Base-by-base conservation (phyloP, 2,113 vertebrate species). In the Cynoglossus semilaevis region DNA sequence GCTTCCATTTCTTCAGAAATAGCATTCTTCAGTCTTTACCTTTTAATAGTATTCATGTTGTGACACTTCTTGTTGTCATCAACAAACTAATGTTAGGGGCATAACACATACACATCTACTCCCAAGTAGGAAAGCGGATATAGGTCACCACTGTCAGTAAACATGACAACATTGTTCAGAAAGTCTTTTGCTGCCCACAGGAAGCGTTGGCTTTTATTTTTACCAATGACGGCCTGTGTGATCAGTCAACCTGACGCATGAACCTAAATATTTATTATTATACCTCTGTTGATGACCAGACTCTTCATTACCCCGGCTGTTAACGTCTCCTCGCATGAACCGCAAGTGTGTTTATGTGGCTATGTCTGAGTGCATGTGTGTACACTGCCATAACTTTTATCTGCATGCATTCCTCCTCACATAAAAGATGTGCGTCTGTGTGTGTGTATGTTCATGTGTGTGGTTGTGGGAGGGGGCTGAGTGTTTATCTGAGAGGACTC, bases 401-500 rank as follows among this genome's bases (percentile, higher is more conserved):
- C 74, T 64, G 46, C 51, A 46, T 61, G 64, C 61, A 74, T 82
- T 74, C 58, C 66, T 54, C 52, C 55, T 63, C 53, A 66, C 64
- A 58, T 72, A 43, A 57, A 78, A 15, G 46, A 56, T 46, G 51
- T 63, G 44, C 50, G 73, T 49, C 15, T 68, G 49, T 5, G 67
- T 67, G 43, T 64, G 43, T 63, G 8, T 70, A 34, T 49, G 61
- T 59, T 41, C 48, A 18, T 64, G 43, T 61, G 59, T 75, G 78
- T 67, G 75, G 46, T 61, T 49, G 55, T 72, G 42, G 9, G 48
- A 4, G 48, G 56, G 29, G 16, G 53, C 1, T 17, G 66, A 55
- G 14, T 79, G 80, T 83, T 81, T 83, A 83, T 73, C 63, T 76
- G 56, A 74, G 58, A 36, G 50, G 34, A 69, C 53, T 74, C 67